phyloP scores from a whole-genome alignment of 2,797 vertebrate species.

The Chloroceryle amazona region DNA sequence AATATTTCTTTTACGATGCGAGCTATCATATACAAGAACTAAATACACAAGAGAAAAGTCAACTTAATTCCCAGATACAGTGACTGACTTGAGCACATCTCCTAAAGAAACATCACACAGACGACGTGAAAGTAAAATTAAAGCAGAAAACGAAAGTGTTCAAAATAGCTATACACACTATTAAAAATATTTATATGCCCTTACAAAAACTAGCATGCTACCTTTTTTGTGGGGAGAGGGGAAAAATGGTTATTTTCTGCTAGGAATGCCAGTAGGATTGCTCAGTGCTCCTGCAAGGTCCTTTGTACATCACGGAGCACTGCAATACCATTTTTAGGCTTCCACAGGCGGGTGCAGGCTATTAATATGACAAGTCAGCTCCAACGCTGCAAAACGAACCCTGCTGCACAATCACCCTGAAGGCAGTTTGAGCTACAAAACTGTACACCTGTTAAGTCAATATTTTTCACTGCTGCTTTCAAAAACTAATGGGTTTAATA shows the following conservation, averaged over 20 bases:
- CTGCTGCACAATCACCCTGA: conserved; percentile 7
- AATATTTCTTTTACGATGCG: background rate
- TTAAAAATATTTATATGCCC: background rate
- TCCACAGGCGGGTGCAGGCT: conserved; percentile 63
- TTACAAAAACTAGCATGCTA: background rate
- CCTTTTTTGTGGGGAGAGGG: background rate
- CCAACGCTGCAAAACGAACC: conserved; percentile 51
- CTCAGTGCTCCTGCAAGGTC: conserved; percentile 29
- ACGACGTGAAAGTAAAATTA: background rate
- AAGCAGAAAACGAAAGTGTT: background rate
- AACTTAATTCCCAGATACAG: background rate
- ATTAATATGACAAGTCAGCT: conserved; percentile 68
- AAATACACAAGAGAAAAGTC: background rate
- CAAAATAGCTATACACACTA: background rate
- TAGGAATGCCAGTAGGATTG: background rate
- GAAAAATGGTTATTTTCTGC: background rate
- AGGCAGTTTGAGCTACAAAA: conserved; percentile 9
- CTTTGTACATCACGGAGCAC: conserved; percentile 50
- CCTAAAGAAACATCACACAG: rapidly evolving
- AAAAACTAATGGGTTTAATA: conserved; percentile 25
- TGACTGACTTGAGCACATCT: background rate
- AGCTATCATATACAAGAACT: background rate
- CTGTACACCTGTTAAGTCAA: conserved; percentile 18
- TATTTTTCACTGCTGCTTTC: conserved; percentile 14
- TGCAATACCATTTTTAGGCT: conserved; percentile 73